Evolutionary conservation across 2,113 vertebrate species (phyloP).

Genomic region (Semnornis frantzii): DNA sequence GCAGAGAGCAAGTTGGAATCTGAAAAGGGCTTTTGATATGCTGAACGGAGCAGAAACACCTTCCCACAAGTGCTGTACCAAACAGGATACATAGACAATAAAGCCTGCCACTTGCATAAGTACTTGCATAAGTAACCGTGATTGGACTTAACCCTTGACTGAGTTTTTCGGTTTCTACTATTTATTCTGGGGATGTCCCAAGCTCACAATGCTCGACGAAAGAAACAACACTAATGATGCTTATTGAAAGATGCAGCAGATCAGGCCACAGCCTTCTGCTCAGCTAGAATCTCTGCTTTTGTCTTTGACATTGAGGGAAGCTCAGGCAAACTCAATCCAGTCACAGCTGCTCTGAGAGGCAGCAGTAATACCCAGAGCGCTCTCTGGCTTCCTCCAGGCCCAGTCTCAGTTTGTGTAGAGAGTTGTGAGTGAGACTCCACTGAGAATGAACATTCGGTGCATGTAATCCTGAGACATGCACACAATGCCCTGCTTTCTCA

Average conservation of each 20-base stretch:
- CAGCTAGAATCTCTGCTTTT: neutral
- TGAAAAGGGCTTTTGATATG: neutral
- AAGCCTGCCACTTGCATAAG: neutral
- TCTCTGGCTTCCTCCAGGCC: neutral
- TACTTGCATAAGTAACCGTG: neutral
- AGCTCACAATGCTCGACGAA: conserved; percentile 95
- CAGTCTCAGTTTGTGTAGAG: neutral
- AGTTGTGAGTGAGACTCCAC: neutral
- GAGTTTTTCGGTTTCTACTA: conserved; percentile 98
- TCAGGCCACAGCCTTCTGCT: neutral
- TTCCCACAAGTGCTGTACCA: neutral
- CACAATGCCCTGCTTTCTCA: neutral
- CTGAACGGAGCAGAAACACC: neutral
- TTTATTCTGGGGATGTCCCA: conserved; percentile 98
- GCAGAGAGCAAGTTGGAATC: neutral
- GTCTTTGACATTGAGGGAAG: neutral
- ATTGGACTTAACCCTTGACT: conserved; percentile 93
- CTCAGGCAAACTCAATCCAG: neutral
- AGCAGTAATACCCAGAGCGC: neutral
- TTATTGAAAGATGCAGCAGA: neutral
- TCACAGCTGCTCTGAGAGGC: neutral
- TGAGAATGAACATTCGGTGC: neutral
- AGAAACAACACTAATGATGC: neutral
- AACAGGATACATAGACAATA: neutral
- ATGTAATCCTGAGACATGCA: neutral